Evolutionary conservation across 2,888 invertebrate genomes (phyloP), one percentile per base, ranked within the genome.

Genomic region (Andrena praecox): DNA sequence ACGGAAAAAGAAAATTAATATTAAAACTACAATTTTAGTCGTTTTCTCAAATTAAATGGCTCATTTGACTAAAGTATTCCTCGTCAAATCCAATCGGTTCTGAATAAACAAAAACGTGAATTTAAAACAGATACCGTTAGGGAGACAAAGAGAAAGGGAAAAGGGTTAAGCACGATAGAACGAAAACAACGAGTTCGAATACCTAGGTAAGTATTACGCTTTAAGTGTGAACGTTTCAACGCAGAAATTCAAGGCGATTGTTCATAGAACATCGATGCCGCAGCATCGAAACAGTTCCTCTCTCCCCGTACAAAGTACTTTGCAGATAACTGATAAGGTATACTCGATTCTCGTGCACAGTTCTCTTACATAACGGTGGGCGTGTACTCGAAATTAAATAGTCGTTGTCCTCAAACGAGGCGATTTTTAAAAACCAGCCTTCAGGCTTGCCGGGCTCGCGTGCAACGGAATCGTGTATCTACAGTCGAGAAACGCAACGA

Each of bases 241-340:
- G 56, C 10, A 24, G 10, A 24, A 67, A 71, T 71, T 67, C 20
- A 33, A 64, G 33, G 20, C 31, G n/a, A 8, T 10, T 64, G 71
- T 60, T 68, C 52, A 70, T 48, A 24, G 79, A 82, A 87, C 64
- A 85, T 64, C 77, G 56, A 77, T 74, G 77, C 10, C 63, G 20
- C 50, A 59, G 8, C 16, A 56, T 71, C 42, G 33, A 33, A 56
- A 59, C 50, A 77, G 68, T 66, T 85, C 62, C 76, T 77, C 63
- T 70, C 60, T 70, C 8, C 24, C 56, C 77, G 85, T 90, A 85
- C 85, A 85, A 89, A 90, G 89, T 89, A 76, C 85, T 79, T 77
- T 6, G 69, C 72, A 80, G 89, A 90, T 91, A 91, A 89, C 71
- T 80, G 90, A 90, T 86, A 89, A 86, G 84, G 78, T 87, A 54